Base-by-base conservation (phyloP, 2,113 vertebrate species). In the Eira barbara region DNA sequence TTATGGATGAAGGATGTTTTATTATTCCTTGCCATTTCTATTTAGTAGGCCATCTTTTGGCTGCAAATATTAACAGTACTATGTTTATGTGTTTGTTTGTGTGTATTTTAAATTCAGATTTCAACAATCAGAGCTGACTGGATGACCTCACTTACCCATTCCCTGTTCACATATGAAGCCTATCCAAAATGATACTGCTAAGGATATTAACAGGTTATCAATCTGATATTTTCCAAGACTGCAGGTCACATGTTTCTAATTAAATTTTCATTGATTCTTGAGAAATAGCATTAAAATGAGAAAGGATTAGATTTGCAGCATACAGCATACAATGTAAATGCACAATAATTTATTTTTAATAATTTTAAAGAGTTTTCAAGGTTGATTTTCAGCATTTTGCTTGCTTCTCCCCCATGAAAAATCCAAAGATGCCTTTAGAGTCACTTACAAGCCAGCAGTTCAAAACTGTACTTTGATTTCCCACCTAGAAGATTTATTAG, bases 241-340 rank as follows among this genome's bases (percentile, higher is more conserved):
- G 27, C 27, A 89, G 39, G 14, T 71, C 23, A 94, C 0, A 2
- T 94, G 47, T 65, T 93, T 81, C 80, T 97, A 95, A 91, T 79
- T 87, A 87, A 61, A 61, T 80, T 91, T 84, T 93, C 36, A 95
- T 96, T 90, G 39, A 79, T 83, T 85, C 4, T 95, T 91, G 20
- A 95, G 73, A 4, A 93, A 93, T 15, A 80, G 17, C 78, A 79
- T 79, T 63, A 89, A 79, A 86, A 80, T 93, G 13, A 95, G 76
- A 34, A 97, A 91, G 42, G 39, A 93, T 61, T 79, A 57, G 25
- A 93, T 96, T 74, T 65, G 23, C 95, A 91, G 59, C 34, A 89
- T 18, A 49, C 2, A 94, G 6, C 29, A 79, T 8, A 81, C 12
- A 95, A 82, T 61, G 2, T 36, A 97, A 92, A 89, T 94, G 65